Evolutionary conservation across 2,797 vertebrate species (phyloP), one percentile per base, ranked within the genome.

Genomic region (Gila robusta): DNA sequence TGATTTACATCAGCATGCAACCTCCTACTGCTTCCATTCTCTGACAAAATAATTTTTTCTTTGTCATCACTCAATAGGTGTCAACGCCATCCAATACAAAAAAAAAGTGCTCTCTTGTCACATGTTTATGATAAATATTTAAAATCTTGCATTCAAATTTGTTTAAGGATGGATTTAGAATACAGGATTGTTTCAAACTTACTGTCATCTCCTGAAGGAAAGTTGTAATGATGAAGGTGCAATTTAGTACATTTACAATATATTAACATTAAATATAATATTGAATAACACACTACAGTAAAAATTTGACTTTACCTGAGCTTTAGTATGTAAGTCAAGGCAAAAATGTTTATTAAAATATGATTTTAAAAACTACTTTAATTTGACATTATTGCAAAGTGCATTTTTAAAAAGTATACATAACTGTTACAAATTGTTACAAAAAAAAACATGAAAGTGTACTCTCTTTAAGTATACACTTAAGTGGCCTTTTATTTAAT

Each of bases 21-120:
- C 7, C 12, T 78, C 76, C 32, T 26, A 35, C 76, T 78, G 76
- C 54, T 78, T 59, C 54, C 35, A 78, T 62, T 62, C 54, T 59
- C 14, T 78, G 21, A 62, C 54, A 59, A 39, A 78, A 41, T 41
- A 1, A 19, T 52, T 17, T 77, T 62, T 78, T 59, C 76, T 62
- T 78, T 78, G 35, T 16, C 76, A 41, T 62, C 76, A 39, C 76
- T 78, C 74, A 78, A 26, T 78, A 26, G 39, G 28, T 76, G 52
- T 78, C 74, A 78, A 39, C 32, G 19, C 54, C 35, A 62, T 62
- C 52, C 4, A 2, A 78, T 6, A 59, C 0, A 78, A 39, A 37
- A 39, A 39, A 23, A 10, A 44, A 16, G 32, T 62, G 35, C 54
- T 41, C 54, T 78, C 54, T 62, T 62, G 54, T 62, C 23, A 26